phyloP scores from a whole-genome alignment of 2,797 vertebrate species.

The Sphenopsis melanotis region DNA sequence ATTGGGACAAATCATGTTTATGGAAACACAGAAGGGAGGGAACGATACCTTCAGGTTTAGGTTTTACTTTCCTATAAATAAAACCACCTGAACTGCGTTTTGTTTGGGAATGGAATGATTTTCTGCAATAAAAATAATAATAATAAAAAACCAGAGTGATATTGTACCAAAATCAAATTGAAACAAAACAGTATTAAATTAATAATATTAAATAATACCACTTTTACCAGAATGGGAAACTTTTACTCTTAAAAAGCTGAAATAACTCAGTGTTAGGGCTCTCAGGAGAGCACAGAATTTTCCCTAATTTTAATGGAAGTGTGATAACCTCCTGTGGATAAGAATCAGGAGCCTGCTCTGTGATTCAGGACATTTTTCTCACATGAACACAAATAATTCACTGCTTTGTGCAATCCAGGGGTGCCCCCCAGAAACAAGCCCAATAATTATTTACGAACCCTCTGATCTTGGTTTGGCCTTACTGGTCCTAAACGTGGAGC shows the following conservation, averaged over 20 bases:
- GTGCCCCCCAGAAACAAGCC: background rate
- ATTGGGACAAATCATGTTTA: conserved; percentile 52
- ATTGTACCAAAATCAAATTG: background rate
- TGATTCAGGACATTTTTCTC: background rate
- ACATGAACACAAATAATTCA: background rate
- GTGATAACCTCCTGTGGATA: background rate
- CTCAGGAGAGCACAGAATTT: conserved; percentile 1
- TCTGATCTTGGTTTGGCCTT: background rate
- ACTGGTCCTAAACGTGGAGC: fast-evolving
- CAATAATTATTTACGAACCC: background rate
- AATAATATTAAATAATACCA: background rate
- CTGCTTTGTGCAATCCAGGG: background rate
- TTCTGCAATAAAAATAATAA: background rate
- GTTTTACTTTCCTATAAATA: conserved; percentile 47
- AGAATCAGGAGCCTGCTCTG: background rate
- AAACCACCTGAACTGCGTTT: background rate
- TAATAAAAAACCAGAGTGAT: background rate
- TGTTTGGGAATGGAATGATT: background rate
- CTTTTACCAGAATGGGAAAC: conserved; percentile 26
- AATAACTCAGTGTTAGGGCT: background rate
- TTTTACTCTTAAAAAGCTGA: conserved; percentile 28
- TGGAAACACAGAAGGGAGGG: conserved; percentile 34
- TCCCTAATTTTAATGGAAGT: background rate
- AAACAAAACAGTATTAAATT: background rate
- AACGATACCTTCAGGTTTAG: conserved; percentile 32